Base-by-base conservation (phyloP, 1,140 invertebrate genomes). In the Cepaea nemoralis region DNA sequence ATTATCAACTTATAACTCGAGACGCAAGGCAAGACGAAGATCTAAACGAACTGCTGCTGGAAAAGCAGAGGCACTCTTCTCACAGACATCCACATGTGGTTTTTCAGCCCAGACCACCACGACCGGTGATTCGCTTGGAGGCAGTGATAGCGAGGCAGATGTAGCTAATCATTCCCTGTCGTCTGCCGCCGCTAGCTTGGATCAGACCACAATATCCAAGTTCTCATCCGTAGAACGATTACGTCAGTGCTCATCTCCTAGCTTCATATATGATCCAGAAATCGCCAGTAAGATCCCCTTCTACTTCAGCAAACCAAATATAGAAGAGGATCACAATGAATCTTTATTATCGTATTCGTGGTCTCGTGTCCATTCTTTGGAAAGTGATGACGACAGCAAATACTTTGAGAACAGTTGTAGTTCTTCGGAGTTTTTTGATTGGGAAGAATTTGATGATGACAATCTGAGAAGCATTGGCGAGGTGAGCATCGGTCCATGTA, bases 171-270 rank as follows among this genome's bases (percentile, higher is more conserved):
- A 33, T 33, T 70, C 8, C 27, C 10, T n/a, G 5, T 8, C 14
- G 24, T n/a, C 22, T 1, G 2, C 63, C 5, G 40, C 8, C 33
- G 12, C 39, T 22, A 24, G 5, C 8, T 16, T 73, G 31, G 48
- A 76, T 16, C 27, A 12, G 39, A 35, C 1, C 19, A 59, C 31
- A 10, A 33, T 24, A 31, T 63, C 75, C n/a, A 48, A 55, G 22
- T 37, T 12, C 31, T 45, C 63, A 19, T 78, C 63, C 27, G 1
- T 63, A 0, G 77, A 78, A 27, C 40, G 63, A 27, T 5, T 69
- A 8, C 33, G 59, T n/a, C 31, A 42, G 1, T 78, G 77, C 31
- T 78, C 77, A 31, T 78, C 77, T n/a, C 77, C 77, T 16, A 69
- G 33, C 24, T 74, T 74, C 48, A 33, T 14, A 27, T 73, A 81